These are phyloP conservation scores for Nyctibius grandis DNA, from an alignment of 2,797 vertebrate species.

Conservation along the genomic window DNA sequence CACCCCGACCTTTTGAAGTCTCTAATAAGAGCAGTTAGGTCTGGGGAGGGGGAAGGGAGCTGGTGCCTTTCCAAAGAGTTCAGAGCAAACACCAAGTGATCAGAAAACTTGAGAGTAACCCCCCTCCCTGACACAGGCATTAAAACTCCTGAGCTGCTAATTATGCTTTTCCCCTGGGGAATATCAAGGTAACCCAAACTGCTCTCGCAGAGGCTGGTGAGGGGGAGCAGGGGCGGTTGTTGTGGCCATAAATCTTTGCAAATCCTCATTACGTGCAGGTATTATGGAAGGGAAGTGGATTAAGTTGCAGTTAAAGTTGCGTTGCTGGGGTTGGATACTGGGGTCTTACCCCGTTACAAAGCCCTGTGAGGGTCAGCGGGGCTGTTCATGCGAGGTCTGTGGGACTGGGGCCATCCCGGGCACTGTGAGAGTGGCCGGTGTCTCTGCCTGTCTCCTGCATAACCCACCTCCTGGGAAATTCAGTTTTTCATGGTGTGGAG, in stretches of 20 bases:
- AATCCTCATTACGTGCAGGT: slow-evolving; percentile 33
- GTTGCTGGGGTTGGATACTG: neutral
- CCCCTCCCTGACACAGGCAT: neutral
- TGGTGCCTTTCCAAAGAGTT: slow-evolving; percentile 45
- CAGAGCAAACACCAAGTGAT: slow-evolving; percentile 32
- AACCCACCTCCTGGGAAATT: neutral
- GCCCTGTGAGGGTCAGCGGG: neutral
- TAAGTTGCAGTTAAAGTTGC: neutral
- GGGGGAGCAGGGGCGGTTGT: neutral
- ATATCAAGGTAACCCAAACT: slow-evolving; percentile 36
- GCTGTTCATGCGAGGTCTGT: neutral
- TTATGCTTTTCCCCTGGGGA: slow-evolving; percentile 31
- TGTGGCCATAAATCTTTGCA: slow-evolving; percentile 51
- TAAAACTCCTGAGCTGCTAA: slow-evolving; percentile 46
- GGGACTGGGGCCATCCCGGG: neutral
- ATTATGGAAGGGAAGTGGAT: slow-evolving; percentile 17
- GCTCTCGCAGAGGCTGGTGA: neutral
- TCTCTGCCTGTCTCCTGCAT: neutral
- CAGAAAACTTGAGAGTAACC: slow-evolving; percentile 47
- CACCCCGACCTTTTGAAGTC: slow-evolving; percentile 51
- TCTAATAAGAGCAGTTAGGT: slow-evolving; percentile 32
- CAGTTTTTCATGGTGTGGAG: neutral
- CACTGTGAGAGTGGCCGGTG: neutral
- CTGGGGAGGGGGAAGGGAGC: slow-evolving; percentile 32
- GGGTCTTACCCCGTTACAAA: accelerated